Conservation (phyloP, 2,113 vertebrate species). For the Megaceryle torquata region DNA sequence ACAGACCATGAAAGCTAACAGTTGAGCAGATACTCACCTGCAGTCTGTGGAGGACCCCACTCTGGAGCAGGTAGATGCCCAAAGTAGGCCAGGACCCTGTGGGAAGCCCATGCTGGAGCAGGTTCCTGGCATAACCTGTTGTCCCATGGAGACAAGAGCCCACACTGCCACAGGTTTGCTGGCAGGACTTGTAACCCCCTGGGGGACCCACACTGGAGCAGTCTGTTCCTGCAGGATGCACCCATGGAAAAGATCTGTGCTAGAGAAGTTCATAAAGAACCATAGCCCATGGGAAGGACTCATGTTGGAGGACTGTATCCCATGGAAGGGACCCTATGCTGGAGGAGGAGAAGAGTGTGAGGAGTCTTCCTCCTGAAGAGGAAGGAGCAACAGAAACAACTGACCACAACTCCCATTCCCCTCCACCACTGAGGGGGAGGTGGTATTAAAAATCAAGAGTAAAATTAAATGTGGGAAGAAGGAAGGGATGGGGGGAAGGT, state of each 20-base stretch:
- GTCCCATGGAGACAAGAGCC: background rate
- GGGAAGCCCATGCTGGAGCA: fast-evolving
- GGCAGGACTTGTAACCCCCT: background rate
- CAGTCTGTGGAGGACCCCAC: background rate
- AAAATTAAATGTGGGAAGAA: background rate
- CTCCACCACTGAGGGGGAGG: background rate
- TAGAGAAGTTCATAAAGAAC: background rate
- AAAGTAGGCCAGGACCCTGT: background rate
- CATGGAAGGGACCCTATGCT: background rate
- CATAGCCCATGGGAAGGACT: background rate
- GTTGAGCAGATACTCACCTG: background rate
- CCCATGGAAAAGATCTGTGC: background rate
- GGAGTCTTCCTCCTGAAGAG: background rate
- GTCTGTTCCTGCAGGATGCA: background rate
- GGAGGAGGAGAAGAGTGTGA: background rate
- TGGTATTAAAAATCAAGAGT: background rate
- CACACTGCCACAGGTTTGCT: background rate
- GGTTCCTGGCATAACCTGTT: background rate
- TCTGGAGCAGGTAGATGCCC: background rate
- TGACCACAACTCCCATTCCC: too few species aligned
- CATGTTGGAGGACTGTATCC: background rate
- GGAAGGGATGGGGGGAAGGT: too few species aligned
- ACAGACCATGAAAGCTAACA: background rate
- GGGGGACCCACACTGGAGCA: background rate
- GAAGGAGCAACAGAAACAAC: background rate